Conservation (phyloP, 2,113 vertebrate genomes). For the Gallinago paraguaiae region DNA sequence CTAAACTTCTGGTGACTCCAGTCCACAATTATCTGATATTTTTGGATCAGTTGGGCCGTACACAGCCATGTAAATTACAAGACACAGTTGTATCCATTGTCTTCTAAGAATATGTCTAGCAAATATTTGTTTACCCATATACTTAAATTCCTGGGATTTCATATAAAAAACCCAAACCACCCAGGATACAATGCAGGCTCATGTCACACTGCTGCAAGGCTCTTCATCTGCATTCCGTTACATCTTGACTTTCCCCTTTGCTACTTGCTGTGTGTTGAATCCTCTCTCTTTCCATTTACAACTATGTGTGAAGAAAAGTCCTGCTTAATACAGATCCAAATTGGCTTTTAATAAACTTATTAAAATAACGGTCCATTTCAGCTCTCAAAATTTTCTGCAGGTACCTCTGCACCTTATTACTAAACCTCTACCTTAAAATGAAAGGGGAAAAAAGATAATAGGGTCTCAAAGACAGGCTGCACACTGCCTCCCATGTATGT, state of each 20-base stretch:
- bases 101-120: conserved; percentile 64
- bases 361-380: background rate
- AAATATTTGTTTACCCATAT: conserved; percentile 39
- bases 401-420: background rate
- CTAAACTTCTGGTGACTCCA: conserved; percentile 62
- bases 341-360: background rate
- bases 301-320: background rate
- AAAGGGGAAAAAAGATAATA: background rate
- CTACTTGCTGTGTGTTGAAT: background rate
- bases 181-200: conserved; percentile 17
- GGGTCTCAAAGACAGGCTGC: background rate
- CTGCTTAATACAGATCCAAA: background rate
- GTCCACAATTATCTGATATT: conserved; percentile 72
- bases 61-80: conserved; percentile 69
- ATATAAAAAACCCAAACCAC: background rate
- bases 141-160: conserved; percentile 37
- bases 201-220: background rate
- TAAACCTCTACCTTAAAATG: background rate
- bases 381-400: background rate
- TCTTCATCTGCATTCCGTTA: background rate
- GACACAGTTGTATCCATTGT: conserved; percentile 13
- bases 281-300: background rate
- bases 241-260: background rate
- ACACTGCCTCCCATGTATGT: background rate
- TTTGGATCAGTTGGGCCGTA: conserved; percentile 48